phyloP scores from a whole-genome alignment of 2,888 invertebrate species.

The Ecliptopera silaceata region DNA sequence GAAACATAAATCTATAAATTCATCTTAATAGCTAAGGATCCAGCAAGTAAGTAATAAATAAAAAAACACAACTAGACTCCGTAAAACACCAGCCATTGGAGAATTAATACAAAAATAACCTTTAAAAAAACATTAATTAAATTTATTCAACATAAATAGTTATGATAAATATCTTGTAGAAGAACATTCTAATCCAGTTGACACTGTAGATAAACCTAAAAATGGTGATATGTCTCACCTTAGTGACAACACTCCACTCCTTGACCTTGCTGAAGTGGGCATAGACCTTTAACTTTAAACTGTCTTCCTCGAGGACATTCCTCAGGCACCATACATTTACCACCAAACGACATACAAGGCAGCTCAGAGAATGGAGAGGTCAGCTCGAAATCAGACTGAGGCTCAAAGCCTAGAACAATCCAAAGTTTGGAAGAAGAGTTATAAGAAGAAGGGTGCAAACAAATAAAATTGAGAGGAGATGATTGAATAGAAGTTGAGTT shows the following conservation, averaged over 20 bases:
- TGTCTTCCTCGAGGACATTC: constrained; percentile 30
- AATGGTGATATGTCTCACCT: constrained; percentile 10
- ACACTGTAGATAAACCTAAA: no score
- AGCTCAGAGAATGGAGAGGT: constrained; percentile 20
- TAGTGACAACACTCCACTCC: constrained; percentile 35
- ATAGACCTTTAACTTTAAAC: constrained; percentile 20
- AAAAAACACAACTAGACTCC: no score
- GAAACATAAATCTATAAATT: no score
- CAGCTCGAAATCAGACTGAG: constrained; percentile 8
- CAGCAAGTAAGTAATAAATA: no score
- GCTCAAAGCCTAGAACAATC: constrained; percentile 19
- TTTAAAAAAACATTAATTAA: no score
- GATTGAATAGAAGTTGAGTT: neutral
- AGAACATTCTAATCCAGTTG: no score
- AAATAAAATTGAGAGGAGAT: neutral
- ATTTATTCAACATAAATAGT: no score
- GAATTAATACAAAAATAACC: no score
- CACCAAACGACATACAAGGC: constrained; percentile 30
- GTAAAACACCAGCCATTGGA: no score
- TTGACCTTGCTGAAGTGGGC: constrained; percentile 28
- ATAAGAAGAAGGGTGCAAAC: neutral
- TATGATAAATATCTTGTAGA: no score
- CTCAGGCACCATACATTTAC: constrained; percentile 23
- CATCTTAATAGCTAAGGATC: no score
- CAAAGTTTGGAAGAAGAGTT: neutral